phyloP scores from a whole-genome alignment of 2,797 vertebrate species.

The Coregonus sp. region DNA sequence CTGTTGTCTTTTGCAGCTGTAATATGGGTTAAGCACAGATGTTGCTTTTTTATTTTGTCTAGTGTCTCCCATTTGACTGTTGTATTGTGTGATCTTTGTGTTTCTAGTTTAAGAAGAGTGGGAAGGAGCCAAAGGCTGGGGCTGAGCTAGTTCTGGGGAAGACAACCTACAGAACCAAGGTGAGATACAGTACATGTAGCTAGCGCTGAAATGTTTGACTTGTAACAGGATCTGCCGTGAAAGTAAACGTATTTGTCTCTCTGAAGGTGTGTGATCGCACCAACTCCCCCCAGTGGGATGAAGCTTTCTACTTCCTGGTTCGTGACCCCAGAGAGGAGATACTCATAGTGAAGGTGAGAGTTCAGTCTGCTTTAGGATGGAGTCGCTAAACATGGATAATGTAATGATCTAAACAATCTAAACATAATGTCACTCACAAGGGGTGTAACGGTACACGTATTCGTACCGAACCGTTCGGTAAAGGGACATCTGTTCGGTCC shows the following conservation, averaged over 20 bases:
- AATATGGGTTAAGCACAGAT: background rate
- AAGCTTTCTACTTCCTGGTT: constrained; percentile 82
- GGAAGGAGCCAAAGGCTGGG: too few relatives aligned
- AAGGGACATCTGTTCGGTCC: background rate
- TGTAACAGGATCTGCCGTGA: background rate
- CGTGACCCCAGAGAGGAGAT: constrained; percentile 77
- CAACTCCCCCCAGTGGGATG: constrained; percentile 83
- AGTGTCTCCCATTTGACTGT: background rate
- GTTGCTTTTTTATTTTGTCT: background rate
- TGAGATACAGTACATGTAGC: background rate
- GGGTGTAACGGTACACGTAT: too few relatives aligned
- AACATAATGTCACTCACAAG: too few relatives aligned
- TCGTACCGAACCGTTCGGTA: too few relatives aligned
- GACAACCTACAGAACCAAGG: constrained; percentile 9
- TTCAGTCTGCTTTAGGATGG: too few relatives aligned
- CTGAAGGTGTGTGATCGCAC: constrained; percentile 79
- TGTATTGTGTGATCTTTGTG: background rate
- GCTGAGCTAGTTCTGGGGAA: too few relatives aligned
- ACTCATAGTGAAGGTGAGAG: constrained; percentile 78
- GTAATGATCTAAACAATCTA: too few relatives aligned
- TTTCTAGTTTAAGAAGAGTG: background rate
- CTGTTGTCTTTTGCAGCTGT: background rate
- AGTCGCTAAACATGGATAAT: too few relatives aligned
- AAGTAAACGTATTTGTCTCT: background rate
- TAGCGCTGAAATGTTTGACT: background rate